Evolutionary conservation across 2,888 invertebrate genomes (phyloP).

Genomic region (Calameuta pallipes): DNA sequence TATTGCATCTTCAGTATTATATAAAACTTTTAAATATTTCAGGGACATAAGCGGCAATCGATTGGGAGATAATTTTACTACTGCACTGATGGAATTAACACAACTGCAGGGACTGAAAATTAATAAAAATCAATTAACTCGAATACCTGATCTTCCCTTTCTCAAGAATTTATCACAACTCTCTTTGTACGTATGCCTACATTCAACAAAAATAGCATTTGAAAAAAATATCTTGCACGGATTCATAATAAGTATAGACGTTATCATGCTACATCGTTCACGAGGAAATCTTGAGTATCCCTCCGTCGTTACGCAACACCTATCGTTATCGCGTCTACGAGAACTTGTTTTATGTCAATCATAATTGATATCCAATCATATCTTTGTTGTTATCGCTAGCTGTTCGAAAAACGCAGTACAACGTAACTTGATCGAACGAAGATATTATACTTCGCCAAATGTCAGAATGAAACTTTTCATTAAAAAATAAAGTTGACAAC

Average conservation of each 20-base stretch:
- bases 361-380: not conserved
- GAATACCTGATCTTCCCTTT: conserved; percentile 54
- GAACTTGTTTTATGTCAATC: not conserved
- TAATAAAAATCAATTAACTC: conserved; percentile 66
- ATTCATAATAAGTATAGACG: not conserved
- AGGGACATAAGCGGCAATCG: conserved; percentile 73
- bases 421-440: not conserved
- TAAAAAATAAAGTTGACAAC: not conserved
- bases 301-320: not conserved
- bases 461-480: not conserved
- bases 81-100: conserved; percentile 67
- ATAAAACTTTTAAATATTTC: conserved; percentile 40
- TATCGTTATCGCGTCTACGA: not conserved
- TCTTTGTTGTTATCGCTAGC: conserved; percentile 8
- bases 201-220: too few species aligned
- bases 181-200: conserved; percentile 66
- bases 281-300: not conserved
- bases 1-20: not conserved
- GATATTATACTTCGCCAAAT: not conserved
- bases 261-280: not conserved
- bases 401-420: not conserved
- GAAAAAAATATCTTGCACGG: not conserved
- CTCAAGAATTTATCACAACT: conserved; percentile 65
- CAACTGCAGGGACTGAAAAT: conserved; percentile 70
- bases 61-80: conserved; percentile 67